phyloP scores from a whole-genome alignment of 2,888 invertebrate species.

The Molanna angustata region DNA sequence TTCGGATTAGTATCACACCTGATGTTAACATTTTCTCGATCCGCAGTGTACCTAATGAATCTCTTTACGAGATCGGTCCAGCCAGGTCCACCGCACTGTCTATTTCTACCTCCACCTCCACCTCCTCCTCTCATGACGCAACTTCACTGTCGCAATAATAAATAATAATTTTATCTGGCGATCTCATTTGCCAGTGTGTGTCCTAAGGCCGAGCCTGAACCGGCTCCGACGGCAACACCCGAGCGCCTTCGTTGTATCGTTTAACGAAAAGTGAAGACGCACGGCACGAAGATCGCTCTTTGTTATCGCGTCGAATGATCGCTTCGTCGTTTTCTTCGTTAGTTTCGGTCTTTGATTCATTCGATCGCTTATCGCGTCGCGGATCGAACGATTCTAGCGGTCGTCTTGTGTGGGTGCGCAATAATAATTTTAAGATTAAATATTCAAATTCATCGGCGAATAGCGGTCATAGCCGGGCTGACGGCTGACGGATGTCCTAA shows the following conservation, averaged over 20 bases:
- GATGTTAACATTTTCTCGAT: too few relatives aligned
- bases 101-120: too few relatives aligned
- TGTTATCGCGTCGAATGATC: background rate
- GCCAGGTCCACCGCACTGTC: too few relatives aligned
- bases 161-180: constrained; percentile 19
- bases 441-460: constrained; percentile 18
- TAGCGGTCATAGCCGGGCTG: constrained; percentile 11
- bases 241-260: background rate
- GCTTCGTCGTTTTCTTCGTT: background rate
- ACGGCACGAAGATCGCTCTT: too few relatives aligned
- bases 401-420: constrained; percentile 13
- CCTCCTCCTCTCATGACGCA: constrained; percentile 12
- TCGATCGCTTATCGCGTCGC: background rate
- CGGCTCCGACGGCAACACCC: background rate
- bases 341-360: background rate
- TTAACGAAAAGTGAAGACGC: too few relatives aligned
- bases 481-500: constrained; percentile 6
- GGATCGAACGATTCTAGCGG: constrained; percentile 4
- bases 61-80: too few relatives aligned
- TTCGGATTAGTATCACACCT: too few relatives aligned
- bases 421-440: constrained; percentile 9
- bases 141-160: constrained; percentile 15
- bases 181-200: constrained; percentile 13
- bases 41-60: too few relatives aligned
- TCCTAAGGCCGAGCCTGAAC: background rate